phyloP scores from a whole-genome alignment of 2,888 invertebrate species.

The Himalopsyche kuldschensis region DNA sequence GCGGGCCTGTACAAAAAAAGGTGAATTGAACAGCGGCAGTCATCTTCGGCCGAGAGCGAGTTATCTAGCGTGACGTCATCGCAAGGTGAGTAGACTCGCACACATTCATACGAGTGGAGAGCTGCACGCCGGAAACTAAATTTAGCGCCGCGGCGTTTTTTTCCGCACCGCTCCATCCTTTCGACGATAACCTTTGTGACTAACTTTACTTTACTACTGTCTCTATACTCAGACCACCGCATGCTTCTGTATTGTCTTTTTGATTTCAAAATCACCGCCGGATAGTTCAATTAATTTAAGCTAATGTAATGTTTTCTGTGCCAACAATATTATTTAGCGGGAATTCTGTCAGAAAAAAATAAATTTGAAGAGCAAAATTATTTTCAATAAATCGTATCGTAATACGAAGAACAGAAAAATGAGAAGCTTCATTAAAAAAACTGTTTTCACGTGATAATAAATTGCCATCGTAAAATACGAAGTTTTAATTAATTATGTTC shows the following conservation, averaged over 20 bases:
- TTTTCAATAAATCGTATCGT: too few relatives aligned
- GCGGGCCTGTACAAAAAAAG: background rate
- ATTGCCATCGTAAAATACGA: too few relatives aligned
- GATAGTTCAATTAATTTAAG: too few relatives aligned
- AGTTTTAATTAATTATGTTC: too few relatives aligned
- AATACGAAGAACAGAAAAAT: too few relatives aligned
- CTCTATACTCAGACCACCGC: background rate
- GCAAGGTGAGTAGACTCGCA: constrained; percentile 1
- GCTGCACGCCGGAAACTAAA: background rate
- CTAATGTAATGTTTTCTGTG: too few relatives aligned
- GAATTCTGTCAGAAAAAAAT: too few relatives aligned
- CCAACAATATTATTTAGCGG: too few relatives aligned
- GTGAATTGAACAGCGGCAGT: background rate
- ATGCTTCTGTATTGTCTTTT: background rate
- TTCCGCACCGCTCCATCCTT: background rate
- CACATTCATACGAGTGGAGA: background rate
- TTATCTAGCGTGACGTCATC: background rate
- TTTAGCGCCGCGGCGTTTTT: background rate
- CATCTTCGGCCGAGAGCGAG: background rate
- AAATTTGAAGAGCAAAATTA: too few relatives aligned
- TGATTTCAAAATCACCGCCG: too few relatives aligned
- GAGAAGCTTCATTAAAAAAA: too few relatives aligned
- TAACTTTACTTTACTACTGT: background rate
- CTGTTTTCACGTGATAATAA: too few relatives aligned
- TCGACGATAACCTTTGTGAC: background rate